Evolutionary conservation across 2,797 vertebrate genomes (phyloP).

Genomic region (Muscicapa comitata): DNA sequence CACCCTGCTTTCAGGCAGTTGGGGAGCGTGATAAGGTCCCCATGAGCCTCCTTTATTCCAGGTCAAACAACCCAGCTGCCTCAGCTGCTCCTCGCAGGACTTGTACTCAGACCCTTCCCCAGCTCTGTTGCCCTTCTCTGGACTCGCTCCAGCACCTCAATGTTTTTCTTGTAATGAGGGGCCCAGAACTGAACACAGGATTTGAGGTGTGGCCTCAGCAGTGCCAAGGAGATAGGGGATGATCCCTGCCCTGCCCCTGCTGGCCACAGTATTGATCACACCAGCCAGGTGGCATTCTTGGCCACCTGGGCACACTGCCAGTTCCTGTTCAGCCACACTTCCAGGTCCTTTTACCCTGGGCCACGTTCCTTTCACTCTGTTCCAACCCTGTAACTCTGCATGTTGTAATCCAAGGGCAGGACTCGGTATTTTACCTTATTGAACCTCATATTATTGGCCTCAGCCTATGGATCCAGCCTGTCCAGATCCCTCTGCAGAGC

Average conservation of each 20-base stretch:
- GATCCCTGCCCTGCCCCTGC: neutral
- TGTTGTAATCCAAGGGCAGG: neutral
- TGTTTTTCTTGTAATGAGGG: neutral
- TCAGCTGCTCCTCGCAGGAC: neutral
- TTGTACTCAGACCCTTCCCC: neutral
- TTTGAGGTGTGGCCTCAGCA: neutral
- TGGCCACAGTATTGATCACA: neutral
- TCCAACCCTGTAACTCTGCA: neutral
- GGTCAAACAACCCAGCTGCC: neutral
- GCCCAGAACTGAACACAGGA: neutral
- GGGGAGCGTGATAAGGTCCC: accelerated
- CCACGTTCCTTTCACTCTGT: neutral
- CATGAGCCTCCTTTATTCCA: neutral
- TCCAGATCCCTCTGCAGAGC: neutral
- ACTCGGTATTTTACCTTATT: accelerated
- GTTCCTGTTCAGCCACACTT: neutral
- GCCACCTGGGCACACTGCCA: neutral
- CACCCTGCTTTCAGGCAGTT: neutral
- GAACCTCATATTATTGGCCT: accelerated
- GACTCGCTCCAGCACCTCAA: accelerated
- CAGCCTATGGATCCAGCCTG: neutral
- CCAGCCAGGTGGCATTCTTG: neutral
- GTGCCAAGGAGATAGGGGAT: accelerated
- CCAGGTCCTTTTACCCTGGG: neutral
- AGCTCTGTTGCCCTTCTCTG: neutral